Conservation (phyloP, 2,113 vertebrate genomes). For the Apeltes quadracus region DNA sequence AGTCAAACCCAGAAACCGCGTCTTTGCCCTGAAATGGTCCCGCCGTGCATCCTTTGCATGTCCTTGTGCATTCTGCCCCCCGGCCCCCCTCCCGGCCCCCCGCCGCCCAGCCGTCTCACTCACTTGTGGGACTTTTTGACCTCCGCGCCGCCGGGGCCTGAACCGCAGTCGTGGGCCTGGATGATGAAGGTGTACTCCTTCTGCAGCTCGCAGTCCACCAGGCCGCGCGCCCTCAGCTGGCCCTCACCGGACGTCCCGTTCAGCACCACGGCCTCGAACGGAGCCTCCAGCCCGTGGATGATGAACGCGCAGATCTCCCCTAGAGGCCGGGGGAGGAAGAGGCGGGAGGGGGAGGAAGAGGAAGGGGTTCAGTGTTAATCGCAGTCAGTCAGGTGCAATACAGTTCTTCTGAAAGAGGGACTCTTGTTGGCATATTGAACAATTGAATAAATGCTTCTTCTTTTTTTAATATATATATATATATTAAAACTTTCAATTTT, state of each 20-base stretch:
- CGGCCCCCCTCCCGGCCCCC: rapidly evolving
- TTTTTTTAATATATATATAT: too few relatives aligned
- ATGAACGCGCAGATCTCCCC: slow-evolving; percentile 98
- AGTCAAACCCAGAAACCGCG: neutral
- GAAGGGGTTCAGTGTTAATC: slow-evolving; percentile 22
- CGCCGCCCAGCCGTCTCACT: slow-evolving; percentile 71
- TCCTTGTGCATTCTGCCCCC: neutral
- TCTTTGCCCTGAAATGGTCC: neutral
- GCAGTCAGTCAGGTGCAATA: slow-evolving; percentile 5
- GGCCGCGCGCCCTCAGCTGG: slow-evolving; percentile 86
- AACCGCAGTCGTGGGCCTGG: slow-evolving; percentile 95
- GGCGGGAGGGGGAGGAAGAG: neutral
- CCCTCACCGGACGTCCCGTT: slow-evolving; percentile 96
- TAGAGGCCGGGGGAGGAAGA: slow-evolving; percentile 57
- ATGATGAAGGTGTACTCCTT: slow-evolving; percentile 98
- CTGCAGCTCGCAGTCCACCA: slow-evolving; percentile 94
- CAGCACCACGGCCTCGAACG: slow-evolving; percentile 94
- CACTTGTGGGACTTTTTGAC: slow-evolving; percentile 99
- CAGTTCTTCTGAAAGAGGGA: neutral
- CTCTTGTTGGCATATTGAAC: neutral
- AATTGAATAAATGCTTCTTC: neutral
- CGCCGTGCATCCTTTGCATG: neutral
- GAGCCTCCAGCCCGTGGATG: slow-evolving; percentile 91
- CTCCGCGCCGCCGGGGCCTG: slow-evolving; percentile 84
- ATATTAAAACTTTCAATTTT: neutral